Evolutionary conservation across 2,888 invertebrate species (phyloP), one percentile per base, ranked within the genome.

Genomic region (Herminia tarsipennalis): DNA sequence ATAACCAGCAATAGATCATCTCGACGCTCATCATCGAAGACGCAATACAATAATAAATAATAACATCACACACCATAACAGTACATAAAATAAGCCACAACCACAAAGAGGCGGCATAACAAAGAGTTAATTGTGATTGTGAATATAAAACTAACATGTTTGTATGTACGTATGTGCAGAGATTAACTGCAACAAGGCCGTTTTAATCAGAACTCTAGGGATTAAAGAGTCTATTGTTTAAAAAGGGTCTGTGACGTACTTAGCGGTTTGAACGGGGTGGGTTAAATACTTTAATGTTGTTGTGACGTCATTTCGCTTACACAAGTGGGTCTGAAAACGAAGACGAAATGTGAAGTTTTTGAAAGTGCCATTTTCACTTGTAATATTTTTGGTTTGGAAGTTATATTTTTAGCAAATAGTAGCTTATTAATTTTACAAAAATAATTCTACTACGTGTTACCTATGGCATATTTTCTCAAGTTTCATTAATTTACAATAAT

Each of bases 131-230:
- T 66, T 54, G 46, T 51, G 38, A 54, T 41, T 35, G 16, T 47
- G 43, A 14, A 8, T 39, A 49, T 35, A 44, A 30, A 40, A 45
- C 14, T 63, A 49, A 56, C 44, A 13, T 18, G 25, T 34, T 20
- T 27, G 28, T 45, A 20, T 30, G 33, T 42, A 10, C 34, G 20
- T 39, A 21, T 46, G 28, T 42, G 54, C 47, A 67, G 21, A 57
- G 66, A 64, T 48, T 50, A 55, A 54, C 54, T 35, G 44, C 53
- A 40, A 37, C 67, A 69, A 71, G 68, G 68, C 46, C 59, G 42
- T 56, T 69, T 69, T 66, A 69, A 68, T 68, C 66, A 69, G 59
- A 44, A 37, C 60, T 51, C 54, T 48, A 36, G 46, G 47, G 70
- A 63, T 66, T 58, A 62, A 35, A 25, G 14, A 45, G 36, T 33